Percentiles rank a stretch among this genome's conserved stretches.
Evolutionary conservation across 2,888 invertebrate genomes (phyloP).

Genomic region (Tipula unca): DNA sequence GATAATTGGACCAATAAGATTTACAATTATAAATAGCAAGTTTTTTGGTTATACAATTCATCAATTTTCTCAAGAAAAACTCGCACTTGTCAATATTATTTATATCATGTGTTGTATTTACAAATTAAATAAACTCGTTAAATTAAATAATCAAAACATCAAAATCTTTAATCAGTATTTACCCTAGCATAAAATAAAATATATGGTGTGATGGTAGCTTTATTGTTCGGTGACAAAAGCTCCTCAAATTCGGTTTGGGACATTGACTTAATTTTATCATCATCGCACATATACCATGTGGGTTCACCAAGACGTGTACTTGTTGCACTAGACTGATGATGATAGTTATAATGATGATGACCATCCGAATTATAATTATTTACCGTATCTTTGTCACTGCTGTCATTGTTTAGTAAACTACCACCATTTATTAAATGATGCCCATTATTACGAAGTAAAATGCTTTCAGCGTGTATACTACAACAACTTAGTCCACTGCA

Average conservation of each 20-base stretch:
- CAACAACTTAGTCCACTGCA: constrained; percentile 53
- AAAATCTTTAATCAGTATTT: constrained; percentile 4
- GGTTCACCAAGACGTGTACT: constrained; percentile 29
- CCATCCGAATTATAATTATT: neutral
- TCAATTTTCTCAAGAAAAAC: neutral
- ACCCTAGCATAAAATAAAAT: constrained; percentile 70
- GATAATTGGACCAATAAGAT: neutral
- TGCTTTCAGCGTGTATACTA: constrained; percentile 41
- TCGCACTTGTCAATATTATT: neutral
- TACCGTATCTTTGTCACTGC: neutral
- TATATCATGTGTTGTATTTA: neutral
- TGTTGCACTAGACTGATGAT: neutral
- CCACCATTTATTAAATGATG: constrained; percentile 27
- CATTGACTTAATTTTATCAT: constrained; percentile 73
- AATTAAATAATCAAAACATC: neutral
- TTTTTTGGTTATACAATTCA: neutral
- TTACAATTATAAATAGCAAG: neutral
- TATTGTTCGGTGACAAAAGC: constrained; percentile 60
- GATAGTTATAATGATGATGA: constrained; percentile 14
- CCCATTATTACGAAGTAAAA: constrained; percentile 20
- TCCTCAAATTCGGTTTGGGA: constrained; percentile 70
- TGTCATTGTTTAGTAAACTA: constrained; percentile 22
- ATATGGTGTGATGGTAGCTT: constrained; percentile 78
- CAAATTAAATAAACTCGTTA: neutral
- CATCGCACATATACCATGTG: constrained; percentile 81